These are phyloP conservation scores for Ameiurus melas DNA, from an alignment of 2,113 vertebrate species.

Conservation along the genomic window DNA sequence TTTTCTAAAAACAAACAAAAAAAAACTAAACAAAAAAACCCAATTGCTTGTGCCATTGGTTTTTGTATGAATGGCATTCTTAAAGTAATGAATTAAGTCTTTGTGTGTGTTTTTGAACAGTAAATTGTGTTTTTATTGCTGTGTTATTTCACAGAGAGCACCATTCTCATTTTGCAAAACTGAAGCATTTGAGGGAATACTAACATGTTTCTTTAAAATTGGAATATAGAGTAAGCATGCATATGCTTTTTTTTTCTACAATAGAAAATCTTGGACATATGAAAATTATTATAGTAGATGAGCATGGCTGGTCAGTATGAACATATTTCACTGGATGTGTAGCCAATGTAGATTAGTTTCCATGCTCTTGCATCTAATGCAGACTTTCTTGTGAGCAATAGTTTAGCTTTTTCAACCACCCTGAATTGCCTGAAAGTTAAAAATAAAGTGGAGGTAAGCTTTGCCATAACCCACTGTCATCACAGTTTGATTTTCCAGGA, in stretches of 20 bases:
- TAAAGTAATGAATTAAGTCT: not conserved
- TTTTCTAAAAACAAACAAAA: not conserved
- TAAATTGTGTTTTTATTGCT: constrained; percentile 20
- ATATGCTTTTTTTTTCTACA: not conserved
- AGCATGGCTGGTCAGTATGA: not conserved
- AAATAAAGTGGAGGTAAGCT: not conserved
- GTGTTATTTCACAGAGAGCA: not conserved
- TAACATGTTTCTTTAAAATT: not conserved
- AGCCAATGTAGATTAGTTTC: not conserved
- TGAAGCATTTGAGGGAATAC: not conserved
- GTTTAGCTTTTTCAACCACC: not conserved
- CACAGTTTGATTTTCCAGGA: not conserved
- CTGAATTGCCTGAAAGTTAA: not conserved
- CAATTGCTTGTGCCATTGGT: too few species aligned
- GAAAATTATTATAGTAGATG: too few species aligned
- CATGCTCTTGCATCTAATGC: not conserved
- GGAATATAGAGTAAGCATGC: not conserved
- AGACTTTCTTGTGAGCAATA: not conserved
- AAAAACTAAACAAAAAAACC: too few species aligned
- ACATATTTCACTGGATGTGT: not conserved
- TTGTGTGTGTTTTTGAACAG: not conserved
- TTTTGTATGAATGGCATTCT: not conserved
- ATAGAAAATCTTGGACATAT: not conserved
- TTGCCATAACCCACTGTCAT: not conserved
- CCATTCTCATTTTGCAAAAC: not conserved